phyloP scores from a whole-genome alignment of 2,888 invertebrate genomes.

The Cheilosia urbana region DNA sequence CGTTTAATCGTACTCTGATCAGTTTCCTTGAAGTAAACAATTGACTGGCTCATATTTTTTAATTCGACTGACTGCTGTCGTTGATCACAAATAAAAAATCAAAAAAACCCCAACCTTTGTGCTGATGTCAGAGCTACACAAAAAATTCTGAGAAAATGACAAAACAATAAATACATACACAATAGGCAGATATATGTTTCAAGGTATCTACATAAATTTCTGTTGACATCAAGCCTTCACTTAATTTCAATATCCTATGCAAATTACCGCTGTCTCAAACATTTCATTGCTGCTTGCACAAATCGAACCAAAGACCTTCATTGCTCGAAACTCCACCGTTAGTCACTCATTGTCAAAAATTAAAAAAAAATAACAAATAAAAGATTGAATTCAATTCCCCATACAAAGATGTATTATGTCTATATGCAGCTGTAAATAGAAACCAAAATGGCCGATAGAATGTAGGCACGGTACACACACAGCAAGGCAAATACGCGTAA shows the following conservation, averaged over 20 bases:
- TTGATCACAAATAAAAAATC: not conserved
- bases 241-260: constrained; percentile 69
- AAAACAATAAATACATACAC: constrained; percentile 1
- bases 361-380: constrained; percentile 15
- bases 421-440: constrained; percentile 59
- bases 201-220: constrained; percentile 23
- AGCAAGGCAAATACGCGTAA: constrained; percentile 55
- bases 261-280: constrained; percentile 33
- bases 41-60: constrained; percentile 1
- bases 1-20: no score
- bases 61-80: not conserved
- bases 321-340: constrained; percentile 56
- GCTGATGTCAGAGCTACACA: constrained; percentile 48
- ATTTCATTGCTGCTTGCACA: constrained; percentile 12
- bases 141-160: constrained; percentile 40
- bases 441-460: constrained; percentile 75
- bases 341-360: constrained; percentile 65
- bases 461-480: constrained; percentile 40
- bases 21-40: not conserved
- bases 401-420: not conserved
- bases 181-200: constrained; percentile 20
- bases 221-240: constrained; percentile 46
- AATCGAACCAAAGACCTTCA: constrained; percentile 53
- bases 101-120: constrained; percentile 34
- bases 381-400: constrained; percentile 50